phyloP scores from a whole-genome alignment of 2,113 vertebrate genomes.

The Myiagra hebetior region DNA sequence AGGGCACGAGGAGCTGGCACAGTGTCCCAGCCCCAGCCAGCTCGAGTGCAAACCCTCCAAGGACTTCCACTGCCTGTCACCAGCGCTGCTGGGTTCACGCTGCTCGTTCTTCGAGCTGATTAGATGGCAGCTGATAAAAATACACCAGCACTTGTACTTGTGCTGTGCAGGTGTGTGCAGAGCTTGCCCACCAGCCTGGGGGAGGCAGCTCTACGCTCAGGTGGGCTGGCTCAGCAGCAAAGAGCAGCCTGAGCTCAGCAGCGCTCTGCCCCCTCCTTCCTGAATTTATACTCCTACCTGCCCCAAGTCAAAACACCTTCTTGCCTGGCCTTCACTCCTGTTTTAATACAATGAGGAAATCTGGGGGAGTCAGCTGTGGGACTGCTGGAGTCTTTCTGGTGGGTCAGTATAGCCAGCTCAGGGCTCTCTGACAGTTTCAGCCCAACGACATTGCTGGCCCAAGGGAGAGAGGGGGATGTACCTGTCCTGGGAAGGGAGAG shows the following conservation, averaged over 20 bases:
- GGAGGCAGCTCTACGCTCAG: background rate
- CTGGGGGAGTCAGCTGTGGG: background rate
- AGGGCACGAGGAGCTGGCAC: background rate
- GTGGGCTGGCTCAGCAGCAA: background rate
- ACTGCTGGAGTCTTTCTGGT: background rate
- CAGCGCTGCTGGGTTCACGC: background rate
- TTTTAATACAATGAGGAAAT: background rate
- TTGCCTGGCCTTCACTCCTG: background rate
- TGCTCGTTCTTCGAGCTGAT: background rate
- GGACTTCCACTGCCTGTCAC: background rate
- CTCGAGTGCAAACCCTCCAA: background rate
- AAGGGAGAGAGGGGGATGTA: background rate
- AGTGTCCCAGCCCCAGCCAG: background rate
- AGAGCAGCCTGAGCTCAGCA: background rate
- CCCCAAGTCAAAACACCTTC: background rate
- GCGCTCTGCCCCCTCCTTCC: background rate
- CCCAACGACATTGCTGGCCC: background rate
- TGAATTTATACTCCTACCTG: background rate
- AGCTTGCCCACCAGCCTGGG: background rate
- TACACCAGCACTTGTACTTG: background rate
- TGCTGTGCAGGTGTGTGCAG: constrained; percentile 5
- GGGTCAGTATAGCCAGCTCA: background rate
- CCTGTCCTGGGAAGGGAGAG: background rate
- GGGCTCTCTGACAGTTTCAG: background rate
- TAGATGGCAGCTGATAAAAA: constrained; percentile 21